A percentile compares a stretch with the other conserved stretches of the same genome.
These are phyloP conservation scores for Ectemnius continuus DNA, from an alignment of 2,888 invertebrate species.

Conservation along the genomic window DNA sequence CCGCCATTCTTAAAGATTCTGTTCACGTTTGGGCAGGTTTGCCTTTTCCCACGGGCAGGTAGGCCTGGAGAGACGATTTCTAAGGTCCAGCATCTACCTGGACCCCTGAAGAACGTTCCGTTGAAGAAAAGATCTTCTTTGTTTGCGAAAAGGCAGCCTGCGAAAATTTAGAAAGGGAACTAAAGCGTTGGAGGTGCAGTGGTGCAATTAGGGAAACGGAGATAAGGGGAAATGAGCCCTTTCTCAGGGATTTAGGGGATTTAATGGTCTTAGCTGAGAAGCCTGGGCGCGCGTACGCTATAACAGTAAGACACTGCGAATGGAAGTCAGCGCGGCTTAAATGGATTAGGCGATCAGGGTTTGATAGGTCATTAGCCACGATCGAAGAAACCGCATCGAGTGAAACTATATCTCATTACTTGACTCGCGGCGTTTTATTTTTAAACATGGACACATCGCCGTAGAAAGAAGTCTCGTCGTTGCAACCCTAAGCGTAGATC, in stretches of 20 bases:
- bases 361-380: conserved; percentile 58
- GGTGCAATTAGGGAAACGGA: neutral
- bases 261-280: conserved; percentile 62
- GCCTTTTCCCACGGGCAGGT: conserved; percentile 34
- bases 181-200: neutral
- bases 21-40: neutral
- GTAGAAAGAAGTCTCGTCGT: no score
- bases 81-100: conserved; percentile 1
- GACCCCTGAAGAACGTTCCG: neutral
- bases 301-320: conserved; percentile 20
- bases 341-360: conserved; percentile 64
- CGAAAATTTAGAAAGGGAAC: conserved; percentile 15
- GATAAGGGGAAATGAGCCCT: conserved; percentile 10
- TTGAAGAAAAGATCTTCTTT: conserved; percentile 6
- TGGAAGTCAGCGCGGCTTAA: conserved; percentile 51
- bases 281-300: conserved; percentile 45
- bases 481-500: no score
- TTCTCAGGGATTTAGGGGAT: conserved; percentile 35
- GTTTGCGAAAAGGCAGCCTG: conserved; percentile 6
- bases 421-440: no score
- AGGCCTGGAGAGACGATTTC: conserved; percentile 4
- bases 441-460: no score
- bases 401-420: no score
- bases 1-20: conserved; percentile 15
- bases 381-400: conserved; percentile 20